These are phyloP conservation scores for Neogale vison DNA, from an alignment of 2,113 vertebrate genomes.

Conservation along the genomic window DNA sequence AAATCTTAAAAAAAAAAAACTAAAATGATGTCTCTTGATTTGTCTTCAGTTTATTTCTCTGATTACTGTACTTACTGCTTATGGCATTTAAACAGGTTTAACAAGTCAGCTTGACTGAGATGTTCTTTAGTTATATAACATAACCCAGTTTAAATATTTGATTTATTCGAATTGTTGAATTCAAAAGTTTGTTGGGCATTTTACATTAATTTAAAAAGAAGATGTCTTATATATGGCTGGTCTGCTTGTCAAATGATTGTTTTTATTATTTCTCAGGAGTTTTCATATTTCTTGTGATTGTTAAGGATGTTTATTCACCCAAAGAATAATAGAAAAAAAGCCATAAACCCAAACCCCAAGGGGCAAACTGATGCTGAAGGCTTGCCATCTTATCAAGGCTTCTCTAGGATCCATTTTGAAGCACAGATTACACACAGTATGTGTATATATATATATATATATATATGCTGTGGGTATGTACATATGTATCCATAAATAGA, in stretches of 20 bases:
- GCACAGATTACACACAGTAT: background rate
- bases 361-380: background rate
- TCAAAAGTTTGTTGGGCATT: background rate
- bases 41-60: background rate
- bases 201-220: background rate
- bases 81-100: background rate
- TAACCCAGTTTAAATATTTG: background rate
- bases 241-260: background rate
- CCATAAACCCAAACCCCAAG: background rate
- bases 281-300: background rate
- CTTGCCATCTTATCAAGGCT: background rate
- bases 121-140: background rate
- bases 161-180: background rate
- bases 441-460: background rate
- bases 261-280: conserved; percentile 3
- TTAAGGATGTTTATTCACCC: background rate
- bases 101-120: background rate
- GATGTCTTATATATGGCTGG: background rate
- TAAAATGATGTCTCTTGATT: background rate
- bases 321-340: background rate
- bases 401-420: background rate
- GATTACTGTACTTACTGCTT: background rate
- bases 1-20: too few species aligned
- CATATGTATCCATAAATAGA: background rate
- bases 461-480: background rate